Conservation (phyloP, 2,797 vertebrate genomes). For the Ambastaia sidthimunki region DNA sequence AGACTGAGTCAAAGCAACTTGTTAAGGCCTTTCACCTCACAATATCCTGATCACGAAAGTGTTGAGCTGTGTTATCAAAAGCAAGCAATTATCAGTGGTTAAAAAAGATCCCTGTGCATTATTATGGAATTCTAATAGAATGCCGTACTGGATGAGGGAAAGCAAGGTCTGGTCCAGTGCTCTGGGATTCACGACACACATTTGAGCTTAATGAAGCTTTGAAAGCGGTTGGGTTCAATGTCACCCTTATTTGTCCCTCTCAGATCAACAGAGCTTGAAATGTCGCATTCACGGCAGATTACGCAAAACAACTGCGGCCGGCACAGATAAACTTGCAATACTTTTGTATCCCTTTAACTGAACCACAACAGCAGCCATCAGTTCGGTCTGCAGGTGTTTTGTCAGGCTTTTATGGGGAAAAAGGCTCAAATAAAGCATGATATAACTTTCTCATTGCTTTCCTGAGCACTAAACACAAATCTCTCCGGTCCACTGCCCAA, state of each 20-base stretch:
- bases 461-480: constrained; percentile 6
- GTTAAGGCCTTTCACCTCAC: too few species aligned
- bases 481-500: constrained; percentile 15
- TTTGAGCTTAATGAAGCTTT: constrained; percentile 43
- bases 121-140: constrained; percentile 13
- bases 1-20: background rate
- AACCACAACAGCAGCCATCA: background rate
- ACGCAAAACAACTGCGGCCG: background rate
- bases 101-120: constrained; percentile 25
- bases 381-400: background rate
- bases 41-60: too few species aligned
- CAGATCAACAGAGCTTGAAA: constrained; percentile 41
- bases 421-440: background rate
- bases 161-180: background rate
- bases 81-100: constrained; percentile 7
- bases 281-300: background rate
- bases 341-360: constrained; percentile 4
- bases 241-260: constrained; percentile 52
- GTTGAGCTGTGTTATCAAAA: constrained; percentile 6
- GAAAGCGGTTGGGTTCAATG: constrained; percentile 49
- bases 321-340: background rate
- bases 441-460: constrained; percentile 1
- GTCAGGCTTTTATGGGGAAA: background rate
- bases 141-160: constrained; percentile 6
- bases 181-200: constrained; percentile 24